Base-by-base conservation (phyloP, 2,113 vertebrate species). In the Perca schrenkii region DNA sequence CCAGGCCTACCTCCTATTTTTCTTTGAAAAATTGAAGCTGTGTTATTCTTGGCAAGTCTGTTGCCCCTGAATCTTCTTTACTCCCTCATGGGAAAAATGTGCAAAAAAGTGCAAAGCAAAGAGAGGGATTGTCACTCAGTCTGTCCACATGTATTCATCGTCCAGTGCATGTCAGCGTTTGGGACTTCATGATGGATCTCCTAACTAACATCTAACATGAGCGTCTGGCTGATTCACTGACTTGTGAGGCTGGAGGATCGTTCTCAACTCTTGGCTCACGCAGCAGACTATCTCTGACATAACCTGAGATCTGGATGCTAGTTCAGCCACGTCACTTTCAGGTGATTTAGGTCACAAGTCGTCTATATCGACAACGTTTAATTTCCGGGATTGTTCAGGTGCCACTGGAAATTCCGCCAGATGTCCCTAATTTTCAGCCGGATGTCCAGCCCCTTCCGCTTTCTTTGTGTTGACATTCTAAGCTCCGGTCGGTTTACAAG, bases 101-200 rank as follows among this genome's bases (percentile, higher is more conserved):
- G 40, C 40, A 43, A 43, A 43, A 43, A 43, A 56, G 52, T 2
- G 67, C 34, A 31, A n/a, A 3, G 43, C 8, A 47, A 64, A 52
- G 21, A 36, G 15, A 28, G 25, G n/a, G 7, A 1, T 14, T 34
- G 40, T n/a, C 43, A 14, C 1, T 31, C 31, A 0, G 16, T 1
- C 31, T 11, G 15, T 65, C 53, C 31, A 10, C 12, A 4, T 36
- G 64, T 16, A 46, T 79, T 70, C 17, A 19, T 84, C 75, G 31
- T 52, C 14, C 0, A 0, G 3, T 16, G 21, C 47, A 1, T 22
- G 57, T 46, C 63, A 12, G 71, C 15, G 31, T 71, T 77, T 2
- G 47, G 11, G 53, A 64, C 31, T 22, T 17, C 1, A 1, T 86
- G 85, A 84, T 84, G 80, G 72, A 88, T 86, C 64, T 40, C 57